Evolutionary conservation across 2,797 vertebrate genomes (phyloP).

Genomic region (Champsocephalus gunnari): DNA sequence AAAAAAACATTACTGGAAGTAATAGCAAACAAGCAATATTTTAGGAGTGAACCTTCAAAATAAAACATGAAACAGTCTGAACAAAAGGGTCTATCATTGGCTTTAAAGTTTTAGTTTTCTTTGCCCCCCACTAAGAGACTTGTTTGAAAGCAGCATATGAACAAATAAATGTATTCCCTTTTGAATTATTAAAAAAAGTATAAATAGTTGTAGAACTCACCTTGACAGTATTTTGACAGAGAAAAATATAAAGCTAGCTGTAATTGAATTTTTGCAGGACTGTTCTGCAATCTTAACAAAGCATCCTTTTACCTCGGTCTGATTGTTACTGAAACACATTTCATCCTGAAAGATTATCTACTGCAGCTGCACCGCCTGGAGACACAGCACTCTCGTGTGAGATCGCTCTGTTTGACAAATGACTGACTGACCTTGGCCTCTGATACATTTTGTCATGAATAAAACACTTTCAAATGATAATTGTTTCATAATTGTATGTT

Average conservation of each 20-base stretch:
- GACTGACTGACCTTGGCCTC: slow-evolving; percentile 15
- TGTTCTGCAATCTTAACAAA: slow-evolving; percentile 3
- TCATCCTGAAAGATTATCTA: slow-evolving; percentile 10
- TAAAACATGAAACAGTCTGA: too few species aligned
- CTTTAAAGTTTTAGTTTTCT: neutral
- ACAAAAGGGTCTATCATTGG: neutral
- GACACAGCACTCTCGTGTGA: slow-evolving; percentile 3
- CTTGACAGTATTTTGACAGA: neutral
- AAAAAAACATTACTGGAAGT: too few species aligned
- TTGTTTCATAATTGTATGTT: neutral
- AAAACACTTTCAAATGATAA: too few species aligned
- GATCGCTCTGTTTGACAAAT: slow-evolving; percentile 7
- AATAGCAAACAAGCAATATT: too few species aligned
- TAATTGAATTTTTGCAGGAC: neutral
- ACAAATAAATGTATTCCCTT: too few species aligned
- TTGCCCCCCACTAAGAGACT: neutral
- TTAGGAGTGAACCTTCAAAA: too few species aligned
- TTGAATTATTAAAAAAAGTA: too few species aligned
- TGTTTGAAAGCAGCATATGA: neutral
- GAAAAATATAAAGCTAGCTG: neutral
- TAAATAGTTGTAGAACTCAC: too few species aligned
- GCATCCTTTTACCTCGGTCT: neutral
- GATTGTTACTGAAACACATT: neutral
- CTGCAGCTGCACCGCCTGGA: neutral
- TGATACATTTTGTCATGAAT: slow-evolving; percentile 1